phyloP scores from a whole-genome alignment of 1,140 invertebrate species.

The Matsumurasca onukii region DNA sequence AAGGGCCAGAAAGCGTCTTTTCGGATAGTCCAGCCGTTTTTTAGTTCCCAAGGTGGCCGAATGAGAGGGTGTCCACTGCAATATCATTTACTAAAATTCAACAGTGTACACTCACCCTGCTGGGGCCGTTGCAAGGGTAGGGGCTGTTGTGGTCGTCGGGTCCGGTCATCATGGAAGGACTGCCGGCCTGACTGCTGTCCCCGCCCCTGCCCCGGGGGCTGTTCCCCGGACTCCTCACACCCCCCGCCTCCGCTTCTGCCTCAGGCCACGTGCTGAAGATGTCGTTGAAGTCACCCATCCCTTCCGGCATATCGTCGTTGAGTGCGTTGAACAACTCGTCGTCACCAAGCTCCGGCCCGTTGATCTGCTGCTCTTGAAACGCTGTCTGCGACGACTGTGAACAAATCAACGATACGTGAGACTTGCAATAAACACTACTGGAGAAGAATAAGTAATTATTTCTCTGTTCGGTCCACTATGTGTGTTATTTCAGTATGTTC shows the following conservation, averaged over 20 bases:
- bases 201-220: constrained; percentile 50
- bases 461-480: too few relatives aligned
- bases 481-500: too few relatives aligned
- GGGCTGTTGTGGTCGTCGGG: constrained; percentile 59
- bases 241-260: constrained; percentile 54
- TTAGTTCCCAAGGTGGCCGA: too few relatives aligned
- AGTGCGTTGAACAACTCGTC: constrained; percentile 70
- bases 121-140: constrained; percentile 58
- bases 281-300: constrained; percentile 72
- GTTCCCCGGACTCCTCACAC: constrained; percentile 60
- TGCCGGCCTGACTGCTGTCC: constrained; percentile 56
- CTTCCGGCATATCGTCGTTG: constrained; percentile 69
- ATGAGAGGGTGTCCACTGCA: too few relatives aligned
- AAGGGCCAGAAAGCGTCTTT: too few relatives aligned
- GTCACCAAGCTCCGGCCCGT: constrained; percentile 70
- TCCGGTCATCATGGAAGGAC: constrained; percentile 58
- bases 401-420: too few relatives aligned
- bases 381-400: constrained; percentile 80
- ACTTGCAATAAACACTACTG: too few relatives aligned
- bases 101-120: constrained; percentile 33
- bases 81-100: too few relatives aligned
- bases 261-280: constrained; percentile 69
- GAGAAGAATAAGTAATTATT: too few relatives aligned
- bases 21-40: too few relatives aligned
- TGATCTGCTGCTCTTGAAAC: constrained; percentile 79